Percentiles rank a stretch among this genome's conserved stretches.
phyloP scores from a whole-genome alignment of 2,888 invertebrate genomes.

The Lithosia quadra region DNA sequence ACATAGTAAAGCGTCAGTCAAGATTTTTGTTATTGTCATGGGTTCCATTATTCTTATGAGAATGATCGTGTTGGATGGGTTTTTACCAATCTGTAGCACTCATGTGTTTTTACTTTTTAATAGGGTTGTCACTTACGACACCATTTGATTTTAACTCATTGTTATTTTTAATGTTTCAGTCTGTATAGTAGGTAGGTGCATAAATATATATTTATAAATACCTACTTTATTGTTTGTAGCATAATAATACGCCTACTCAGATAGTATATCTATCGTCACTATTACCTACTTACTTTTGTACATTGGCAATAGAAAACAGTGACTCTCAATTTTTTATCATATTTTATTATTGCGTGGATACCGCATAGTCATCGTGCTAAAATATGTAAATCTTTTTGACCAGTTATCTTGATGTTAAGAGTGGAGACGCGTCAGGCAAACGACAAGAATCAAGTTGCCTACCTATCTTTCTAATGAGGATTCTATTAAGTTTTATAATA shows the following conservation, averaged over 20 bases:
- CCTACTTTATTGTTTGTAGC: too few species aligned
- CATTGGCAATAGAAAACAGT: not conserved
- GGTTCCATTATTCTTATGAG: not conserved
- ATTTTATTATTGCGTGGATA: not conserved
- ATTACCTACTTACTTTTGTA: not conserved
- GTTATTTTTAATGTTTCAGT: not conserved
- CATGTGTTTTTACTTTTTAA: not conserved
- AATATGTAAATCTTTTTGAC: slow-evolving; percentile 1
- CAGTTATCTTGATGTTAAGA: not conserved
- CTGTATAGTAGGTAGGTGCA: not conserved
- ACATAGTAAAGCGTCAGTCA: too few species aligned
- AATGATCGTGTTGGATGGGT: not conserved
- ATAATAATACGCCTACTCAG: not conserved
- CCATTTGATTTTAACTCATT: not conserved
- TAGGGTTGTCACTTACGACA: not conserved
- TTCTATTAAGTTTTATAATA: too few species aligned
- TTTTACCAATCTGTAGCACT: not conserved
- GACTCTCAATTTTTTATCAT: not conserved
- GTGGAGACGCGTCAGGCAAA: too few species aligned
- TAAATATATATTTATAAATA: too few species aligned
- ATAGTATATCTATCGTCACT: not conserved
- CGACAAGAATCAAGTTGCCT: too few species aligned
- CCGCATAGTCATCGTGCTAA: not conserved
- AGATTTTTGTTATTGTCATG: not conserved
- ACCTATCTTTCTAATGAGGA: too few species aligned